These are phyloP conservation scores for Trypoxylus dichotomus DNA, from an alignment of 1,140 invertebrate species.

Conservation along the genomic window DNA sequence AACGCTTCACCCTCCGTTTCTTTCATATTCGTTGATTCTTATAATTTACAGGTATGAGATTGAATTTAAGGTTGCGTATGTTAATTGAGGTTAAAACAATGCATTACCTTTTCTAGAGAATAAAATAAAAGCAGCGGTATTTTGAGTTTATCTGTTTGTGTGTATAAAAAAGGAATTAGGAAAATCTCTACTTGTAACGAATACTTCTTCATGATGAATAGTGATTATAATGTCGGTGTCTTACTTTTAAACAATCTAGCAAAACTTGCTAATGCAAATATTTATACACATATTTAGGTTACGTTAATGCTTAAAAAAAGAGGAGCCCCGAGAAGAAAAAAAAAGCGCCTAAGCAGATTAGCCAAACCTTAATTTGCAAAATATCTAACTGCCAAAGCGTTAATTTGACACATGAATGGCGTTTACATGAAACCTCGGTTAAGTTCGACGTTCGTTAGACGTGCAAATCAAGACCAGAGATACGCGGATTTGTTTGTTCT, in stretches of 20 bases:
- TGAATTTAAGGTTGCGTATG: neutral
- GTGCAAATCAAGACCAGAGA: neutral
- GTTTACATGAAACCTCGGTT: neutral
- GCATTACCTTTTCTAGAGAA: neutral
- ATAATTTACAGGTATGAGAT: neutral
- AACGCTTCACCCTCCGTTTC: neutral
- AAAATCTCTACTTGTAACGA: neutral
- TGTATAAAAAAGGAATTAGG: neutral
- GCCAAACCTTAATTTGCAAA: constrained; percentile 2
- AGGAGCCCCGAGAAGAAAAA: neutral
- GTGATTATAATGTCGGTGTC: neutral
- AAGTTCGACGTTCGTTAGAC: constrained; percentile 4
- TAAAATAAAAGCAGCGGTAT: neutral
- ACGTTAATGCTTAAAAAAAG: neutral
- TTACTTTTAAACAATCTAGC: neutral
- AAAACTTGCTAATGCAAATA: neutral
- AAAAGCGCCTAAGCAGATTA: neutral
- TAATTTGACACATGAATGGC: constrained; percentile 24
- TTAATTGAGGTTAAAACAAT: neutral
- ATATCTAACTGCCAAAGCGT: neutral
- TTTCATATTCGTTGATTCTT: neutral
- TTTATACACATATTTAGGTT: constrained; percentile 4
- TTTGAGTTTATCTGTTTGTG: too few species aligned
- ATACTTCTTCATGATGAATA: neutral
- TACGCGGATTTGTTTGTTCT: constrained; percentile 4